Base-by-base conservation (phyloP, 37 sponge, comb jelly and placozoan species). In the Beroe ovata region DNA sequence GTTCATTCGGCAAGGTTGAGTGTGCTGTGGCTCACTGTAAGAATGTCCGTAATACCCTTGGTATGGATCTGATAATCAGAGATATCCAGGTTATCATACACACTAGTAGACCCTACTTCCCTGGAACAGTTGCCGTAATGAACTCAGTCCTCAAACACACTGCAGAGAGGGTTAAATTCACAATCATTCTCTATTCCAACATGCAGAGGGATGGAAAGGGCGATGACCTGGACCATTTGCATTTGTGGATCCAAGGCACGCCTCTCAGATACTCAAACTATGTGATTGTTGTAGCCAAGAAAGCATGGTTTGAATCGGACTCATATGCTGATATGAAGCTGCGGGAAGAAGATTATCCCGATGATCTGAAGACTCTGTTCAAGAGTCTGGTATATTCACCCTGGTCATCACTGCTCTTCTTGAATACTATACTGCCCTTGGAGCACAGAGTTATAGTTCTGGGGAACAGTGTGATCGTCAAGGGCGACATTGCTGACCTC, bases 71-170 rank as follows among this genome's bases (percentile, higher is more conserved):
- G 38, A 77, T 77, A 40, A 16, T n/a, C 23, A 77, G 84, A 26
- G n/a, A 30, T 22, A 29, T 77, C 8, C 84, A 77, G 38, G 84
- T 77, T 8, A 8, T 77, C 23, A 77, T 77, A n/a, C 84, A 42
- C 11, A 77, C 84, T 11, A 8, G 16, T 39, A 35, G 26, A 19
- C 1, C 20, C 23, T 30, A 42, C 26, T 77, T 77, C 33, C 38
- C 84, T 1, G 84, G 84, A 54, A 77, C 84, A 3, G 84, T 77
- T 0, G 84, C 84, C 3, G 84, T 77, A 28, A 77, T 77, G 84
- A 41, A 41, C 54, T 77, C 84, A n/a, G 84, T 77, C 14, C 25
- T 77, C 1, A 42, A 41, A 23, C 42, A 77, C 22, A 77, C 84
- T 8, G 14, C 39, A n/a, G 28, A 39, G 0, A 39, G 21, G 84